Percentiles rank a stretch among this genome's conserved stretches.
phyloP scores from a whole-genome alignment of 2,888 invertebrate species.

The Tromatobia lineatoria region DNA sequence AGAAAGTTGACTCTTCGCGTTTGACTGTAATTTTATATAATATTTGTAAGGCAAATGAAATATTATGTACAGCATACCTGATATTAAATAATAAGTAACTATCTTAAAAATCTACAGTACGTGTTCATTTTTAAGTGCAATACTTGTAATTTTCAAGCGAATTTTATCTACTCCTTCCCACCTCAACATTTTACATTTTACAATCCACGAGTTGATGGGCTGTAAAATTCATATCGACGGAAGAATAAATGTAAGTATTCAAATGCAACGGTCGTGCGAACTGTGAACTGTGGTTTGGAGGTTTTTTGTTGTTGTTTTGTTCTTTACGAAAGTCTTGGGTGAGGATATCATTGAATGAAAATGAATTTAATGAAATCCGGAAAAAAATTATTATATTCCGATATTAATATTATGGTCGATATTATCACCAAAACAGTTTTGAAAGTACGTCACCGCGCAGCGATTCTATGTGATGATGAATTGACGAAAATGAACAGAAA shows the following conservation, averaged over 20 bases:
- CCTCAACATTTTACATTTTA: too few species aligned
- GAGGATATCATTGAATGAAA: background rate
- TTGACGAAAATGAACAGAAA: too few species aligned
- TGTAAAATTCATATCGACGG: background rate
- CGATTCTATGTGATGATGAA: background rate
- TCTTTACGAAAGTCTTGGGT: background rate
- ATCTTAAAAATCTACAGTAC: constrained; percentile 76
- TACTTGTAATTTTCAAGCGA: background rate
- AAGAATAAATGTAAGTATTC: constrained; percentile 10
- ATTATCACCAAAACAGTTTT: background rate
- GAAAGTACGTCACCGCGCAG: background rate
- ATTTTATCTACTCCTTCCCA: background rate
- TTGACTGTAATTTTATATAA: constrained; percentile 85
- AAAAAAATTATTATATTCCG: background rate
- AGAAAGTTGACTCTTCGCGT: constrained; percentile 79
- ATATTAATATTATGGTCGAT: background rate
- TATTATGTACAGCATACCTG: constrained; percentile 84
- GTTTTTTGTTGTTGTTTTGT: background rate
- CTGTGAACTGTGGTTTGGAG: background rate
- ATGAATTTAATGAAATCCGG: background rate
- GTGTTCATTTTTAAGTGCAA: background rate
- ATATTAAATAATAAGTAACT: constrained; percentile 84
- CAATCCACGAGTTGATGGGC: background rate
- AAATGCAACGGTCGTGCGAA: background rate
- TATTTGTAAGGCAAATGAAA: constrained; percentile 84